A percentile compares a stretch with the other conserved stretches of the same genome.
phyloP scores from a whole-genome alignment of 2,888 invertebrate species.

The Napeogenes sylphis region DNA sequence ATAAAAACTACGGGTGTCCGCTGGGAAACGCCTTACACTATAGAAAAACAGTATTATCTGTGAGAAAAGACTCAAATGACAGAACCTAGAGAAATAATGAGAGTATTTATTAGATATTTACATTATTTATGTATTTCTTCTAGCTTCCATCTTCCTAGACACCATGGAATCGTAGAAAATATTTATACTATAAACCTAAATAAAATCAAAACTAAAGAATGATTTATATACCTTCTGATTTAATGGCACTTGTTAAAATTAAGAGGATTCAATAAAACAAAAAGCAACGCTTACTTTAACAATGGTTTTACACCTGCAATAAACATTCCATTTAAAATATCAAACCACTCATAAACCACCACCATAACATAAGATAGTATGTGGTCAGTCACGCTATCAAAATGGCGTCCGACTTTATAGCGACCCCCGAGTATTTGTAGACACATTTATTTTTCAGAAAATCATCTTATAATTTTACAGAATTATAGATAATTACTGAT shows the following conservation, averaged over 20 bases:
- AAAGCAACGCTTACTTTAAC: not conserved
- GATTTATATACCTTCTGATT: not conserved
- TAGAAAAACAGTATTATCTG: constrained; percentile 13
- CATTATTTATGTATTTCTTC: not conserved
- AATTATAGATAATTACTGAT: too few species aligned
- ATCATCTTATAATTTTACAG: too few species aligned
- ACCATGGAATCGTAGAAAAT: too few species aligned
- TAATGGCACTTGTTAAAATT: not conserved
- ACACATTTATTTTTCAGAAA: too few species aligned
- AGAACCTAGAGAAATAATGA: not conserved
- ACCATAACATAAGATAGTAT: constrained; percentile 23
- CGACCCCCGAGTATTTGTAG: constrained; percentile 13
- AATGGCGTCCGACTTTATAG: constrained; percentile 52
- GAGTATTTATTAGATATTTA: constrained; percentile 5
- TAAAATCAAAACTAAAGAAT: too few species aligned
- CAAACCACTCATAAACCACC: constrained; percentile 51
- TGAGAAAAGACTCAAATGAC: constrained; percentile 10
- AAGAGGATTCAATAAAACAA: not conserved
- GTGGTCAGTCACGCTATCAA: constrained; percentile 47
- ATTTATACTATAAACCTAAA: too few species aligned
- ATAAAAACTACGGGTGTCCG: constrained; percentile 26
- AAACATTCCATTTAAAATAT: constrained; percentile 54
- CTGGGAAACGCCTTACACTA: constrained; percentile 14
- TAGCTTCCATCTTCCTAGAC: not conserved
- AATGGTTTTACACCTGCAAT: constrained; percentile 22